Conservation (phyloP, 37 sponge, comb jelly and placozoan genomes). For the Theonella swinhoei region DNA sequence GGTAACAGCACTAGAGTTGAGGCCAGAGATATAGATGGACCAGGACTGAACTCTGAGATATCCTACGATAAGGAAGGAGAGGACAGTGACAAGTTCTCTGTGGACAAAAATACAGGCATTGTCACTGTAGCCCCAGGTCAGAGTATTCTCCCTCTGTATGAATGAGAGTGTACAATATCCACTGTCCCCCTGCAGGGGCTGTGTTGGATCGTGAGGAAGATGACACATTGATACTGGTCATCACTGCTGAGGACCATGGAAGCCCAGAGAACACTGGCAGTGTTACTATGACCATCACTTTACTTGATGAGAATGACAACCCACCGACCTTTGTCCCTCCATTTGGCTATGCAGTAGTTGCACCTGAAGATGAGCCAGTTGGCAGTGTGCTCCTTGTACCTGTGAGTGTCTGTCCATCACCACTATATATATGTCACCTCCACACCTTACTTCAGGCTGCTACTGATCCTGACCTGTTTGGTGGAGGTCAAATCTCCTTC, state of each 20-base stretch:
- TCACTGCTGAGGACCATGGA: neutral
- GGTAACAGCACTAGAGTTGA: conserved; percentile 29
- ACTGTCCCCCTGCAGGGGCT: conserved; percentile 17
- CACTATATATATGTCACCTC: too few species aligned
- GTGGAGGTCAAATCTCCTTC: neutral
- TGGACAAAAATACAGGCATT: conserved; percentile 35
- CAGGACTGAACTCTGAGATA: conserved; percentile 40
- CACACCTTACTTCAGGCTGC: neutral
- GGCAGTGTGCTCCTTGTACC: neutral
- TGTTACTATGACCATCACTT: conserved; percentile 1
- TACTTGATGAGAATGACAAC: conserved; percentile 43
- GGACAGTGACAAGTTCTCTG: conserved; percentile 12
- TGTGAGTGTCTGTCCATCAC: too few species aligned
- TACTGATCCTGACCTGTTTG: neutral
- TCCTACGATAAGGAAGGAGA: conserved; percentile 19
- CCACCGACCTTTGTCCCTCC: conserved; percentile 26
- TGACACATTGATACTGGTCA: neutral
- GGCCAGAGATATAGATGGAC: conserved; percentile 47
- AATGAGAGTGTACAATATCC: neutral
- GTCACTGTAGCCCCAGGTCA: conserved; percentile 44
- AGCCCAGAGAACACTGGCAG: neutral
- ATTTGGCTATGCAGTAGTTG: conserved; percentile 25
- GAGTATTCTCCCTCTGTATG: neutral
- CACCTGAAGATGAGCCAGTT: conserved; percentile 12
- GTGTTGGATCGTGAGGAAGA: conserved; percentile 21